Evolutionary conservation across 2,113 vertebrate species (phyloP).

Genomic region (Stigmatopora argus): DNA sequence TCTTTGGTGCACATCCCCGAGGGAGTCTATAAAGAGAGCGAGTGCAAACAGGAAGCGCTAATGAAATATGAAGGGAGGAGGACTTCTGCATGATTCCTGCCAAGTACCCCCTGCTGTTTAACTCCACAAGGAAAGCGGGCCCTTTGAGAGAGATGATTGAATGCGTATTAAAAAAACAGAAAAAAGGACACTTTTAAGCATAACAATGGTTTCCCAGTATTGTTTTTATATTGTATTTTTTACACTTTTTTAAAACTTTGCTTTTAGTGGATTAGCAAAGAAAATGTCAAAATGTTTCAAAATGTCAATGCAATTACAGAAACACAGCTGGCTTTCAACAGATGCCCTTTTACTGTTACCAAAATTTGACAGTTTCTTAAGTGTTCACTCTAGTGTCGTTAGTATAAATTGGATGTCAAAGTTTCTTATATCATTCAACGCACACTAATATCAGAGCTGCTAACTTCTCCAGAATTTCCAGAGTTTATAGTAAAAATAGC

Average conservation of each 20-base stretch:
- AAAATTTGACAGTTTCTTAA: conserved; percentile 24
- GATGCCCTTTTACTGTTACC: conserved; percentile 27
- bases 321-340: conserved; percentile 23
- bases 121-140: conserved; percentile 28
- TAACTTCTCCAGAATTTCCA: neutral
- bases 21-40: conserved; percentile 23
- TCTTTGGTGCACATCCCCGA: conserved; percentile 28
- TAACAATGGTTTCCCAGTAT: conserved; percentile 14
- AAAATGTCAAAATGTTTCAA: conserved; percentile 36
- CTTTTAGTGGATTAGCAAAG: conserved; percentile 36
- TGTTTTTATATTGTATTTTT: conserved; percentile 23
- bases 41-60: conserved; percentile 53
- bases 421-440: neutral
- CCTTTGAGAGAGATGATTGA: neutral
- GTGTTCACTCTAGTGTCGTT: conserved; percentile 26
- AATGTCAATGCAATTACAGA: conserved; percentile 62
- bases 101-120: conserved; percentile 32
- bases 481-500: neutral
- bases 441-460: neutral
- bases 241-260: conserved; percentile 14
- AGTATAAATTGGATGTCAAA: neutral
- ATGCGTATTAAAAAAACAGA: conserved; percentile 17
- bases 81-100: conserved; percentile 53
- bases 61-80: conserved; percentile 67
- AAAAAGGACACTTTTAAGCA: conserved; percentile 6